Evolutionary conservation across 2,113 vertebrate species (phyloP).

Genomic region (Cephalopterus ornatus): DNA sequence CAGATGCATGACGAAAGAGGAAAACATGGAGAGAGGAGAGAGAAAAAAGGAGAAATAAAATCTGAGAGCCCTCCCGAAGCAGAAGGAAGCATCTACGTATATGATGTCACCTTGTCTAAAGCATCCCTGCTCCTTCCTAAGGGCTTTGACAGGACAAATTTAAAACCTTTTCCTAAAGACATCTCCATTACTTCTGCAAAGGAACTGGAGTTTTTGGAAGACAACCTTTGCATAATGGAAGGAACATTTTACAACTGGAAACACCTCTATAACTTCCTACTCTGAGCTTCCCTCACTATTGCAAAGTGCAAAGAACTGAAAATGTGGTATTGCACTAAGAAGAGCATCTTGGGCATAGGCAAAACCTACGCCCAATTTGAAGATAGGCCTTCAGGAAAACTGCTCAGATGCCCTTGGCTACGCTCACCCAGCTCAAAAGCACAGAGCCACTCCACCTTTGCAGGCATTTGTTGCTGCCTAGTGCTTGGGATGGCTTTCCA

Average conservation of each 20-base stretch:
- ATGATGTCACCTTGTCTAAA: neutral
- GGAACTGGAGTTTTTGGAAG: neutral
- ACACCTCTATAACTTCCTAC: neutral
- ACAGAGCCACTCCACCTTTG: rapidly evolving
- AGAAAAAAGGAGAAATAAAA: neutral
- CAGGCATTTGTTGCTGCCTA: neutral
- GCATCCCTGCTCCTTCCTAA: neutral
- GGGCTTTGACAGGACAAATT: neutral
- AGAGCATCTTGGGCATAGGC: rapidly evolving
- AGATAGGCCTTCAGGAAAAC: neutral
- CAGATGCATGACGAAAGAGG: neutral
- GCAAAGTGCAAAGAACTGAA: neutral
- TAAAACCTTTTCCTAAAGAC: neutral
- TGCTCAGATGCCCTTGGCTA: neutral
- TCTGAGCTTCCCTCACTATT: neutral
- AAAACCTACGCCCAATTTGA: rapidly evolving
- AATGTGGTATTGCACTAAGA: neutral
- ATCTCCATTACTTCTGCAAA: neutral
- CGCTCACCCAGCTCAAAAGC: neutral
- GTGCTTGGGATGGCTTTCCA: neutral
- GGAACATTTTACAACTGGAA: neutral
- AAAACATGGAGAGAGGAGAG: neutral
- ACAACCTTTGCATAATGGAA: neutral
- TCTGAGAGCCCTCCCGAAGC: neutral
- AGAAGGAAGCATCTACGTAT: neutral